Conservation (phyloP, 2,888 invertebrate genomes). For the Eretmocerus hayati region DNA sequence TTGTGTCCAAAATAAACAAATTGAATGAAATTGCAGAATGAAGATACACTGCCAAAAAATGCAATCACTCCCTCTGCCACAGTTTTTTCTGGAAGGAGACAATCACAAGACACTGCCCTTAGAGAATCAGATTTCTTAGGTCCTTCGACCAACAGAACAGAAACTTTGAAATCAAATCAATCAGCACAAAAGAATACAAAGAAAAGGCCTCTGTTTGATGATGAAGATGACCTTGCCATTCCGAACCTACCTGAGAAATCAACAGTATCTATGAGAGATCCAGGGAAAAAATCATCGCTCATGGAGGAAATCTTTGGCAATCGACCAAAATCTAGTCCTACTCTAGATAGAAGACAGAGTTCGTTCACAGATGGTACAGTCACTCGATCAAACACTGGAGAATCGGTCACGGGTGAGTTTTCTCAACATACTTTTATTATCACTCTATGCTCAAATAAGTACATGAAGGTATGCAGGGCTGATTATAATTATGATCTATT, state of each 20-base stretch:
- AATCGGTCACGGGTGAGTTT: conserved; percentile 27
- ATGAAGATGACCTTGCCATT: conserved; percentile 20
- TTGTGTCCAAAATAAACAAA: too few relatives aligned
- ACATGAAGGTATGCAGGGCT: too few relatives aligned
- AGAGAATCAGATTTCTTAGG: background rate
- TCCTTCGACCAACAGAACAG: background rate
- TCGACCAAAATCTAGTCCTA: conserved; percentile 18
- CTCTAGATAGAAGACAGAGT: conserved; percentile 7
- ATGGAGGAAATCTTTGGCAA: conserved; percentile 37
- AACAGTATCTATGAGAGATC: conserved; percentile 20
- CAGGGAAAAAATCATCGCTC: conserved; percentile 30
- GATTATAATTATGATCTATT: too few relatives aligned
- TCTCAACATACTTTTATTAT: too few relatives aligned
- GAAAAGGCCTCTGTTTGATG: conserved; percentile 19
- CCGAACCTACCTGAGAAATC: conserved; percentile 21
- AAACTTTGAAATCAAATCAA: background rate
- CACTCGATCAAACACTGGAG: conserved; percentile 17
- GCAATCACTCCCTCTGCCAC: conserved; percentile 1
- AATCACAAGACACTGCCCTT: background rate
- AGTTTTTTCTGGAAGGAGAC: conserved; percentile 1
- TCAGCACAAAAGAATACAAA: conserved; percentile 15
- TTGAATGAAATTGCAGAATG: conserved; percentile 2
- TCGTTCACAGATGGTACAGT: conserved; percentile 15
- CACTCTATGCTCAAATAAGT: too few relatives aligned
- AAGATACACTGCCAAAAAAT: conserved; percentile 3